phyloP scores from a whole-genome alignment of 2,113 vertebrate genomes.

The Paralichthys olivaceus region DNA sequence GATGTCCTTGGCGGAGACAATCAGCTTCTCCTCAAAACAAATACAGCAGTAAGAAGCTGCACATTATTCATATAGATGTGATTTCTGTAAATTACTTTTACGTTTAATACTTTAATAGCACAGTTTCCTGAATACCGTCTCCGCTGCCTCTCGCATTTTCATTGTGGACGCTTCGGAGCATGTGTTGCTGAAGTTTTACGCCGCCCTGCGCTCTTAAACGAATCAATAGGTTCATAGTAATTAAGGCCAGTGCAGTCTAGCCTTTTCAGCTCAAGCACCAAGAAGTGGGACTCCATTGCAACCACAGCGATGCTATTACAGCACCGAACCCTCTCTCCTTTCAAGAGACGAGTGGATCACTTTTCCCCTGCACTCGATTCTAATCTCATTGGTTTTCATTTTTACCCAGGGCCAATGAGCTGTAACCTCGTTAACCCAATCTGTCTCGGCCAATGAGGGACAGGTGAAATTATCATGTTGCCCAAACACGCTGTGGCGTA shows the following conservation, averaged over 20 bases:
- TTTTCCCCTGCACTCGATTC: constrained; percentile 81
- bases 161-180: neutral
- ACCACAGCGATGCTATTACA: constrained; percentile 80
- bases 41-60: too few relatives aligned
- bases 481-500: constrained; percentile 62
- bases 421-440: constrained; percentile 81
- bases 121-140: neutral
- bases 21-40: too few relatives aligned
- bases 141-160: neutral
- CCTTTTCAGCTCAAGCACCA: constrained; percentile 65
- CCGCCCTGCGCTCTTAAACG: constrained; percentile 24
- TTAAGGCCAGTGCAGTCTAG: constrained; percentile 68
- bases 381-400: constrained; percentile 82
- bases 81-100: neutral
- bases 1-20: too few relatives aligned
- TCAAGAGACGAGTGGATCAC: constrained; percentile 81
- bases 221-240: constrained; percentile 76
- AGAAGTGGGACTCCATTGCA: constrained; percentile 77
- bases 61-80: too few relatives aligned
- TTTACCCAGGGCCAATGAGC: constrained; percentile 78
- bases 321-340: constrained; percentile 78
- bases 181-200: constrained; percentile 15
- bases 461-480: constrained; percentile 74
- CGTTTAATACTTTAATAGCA: neutral
- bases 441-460: constrained; percentile 73